Evolutionary conservation across 2,797 vertebrate species (phyloP).

Genomic region (Coregonus suidteri): DNA sequence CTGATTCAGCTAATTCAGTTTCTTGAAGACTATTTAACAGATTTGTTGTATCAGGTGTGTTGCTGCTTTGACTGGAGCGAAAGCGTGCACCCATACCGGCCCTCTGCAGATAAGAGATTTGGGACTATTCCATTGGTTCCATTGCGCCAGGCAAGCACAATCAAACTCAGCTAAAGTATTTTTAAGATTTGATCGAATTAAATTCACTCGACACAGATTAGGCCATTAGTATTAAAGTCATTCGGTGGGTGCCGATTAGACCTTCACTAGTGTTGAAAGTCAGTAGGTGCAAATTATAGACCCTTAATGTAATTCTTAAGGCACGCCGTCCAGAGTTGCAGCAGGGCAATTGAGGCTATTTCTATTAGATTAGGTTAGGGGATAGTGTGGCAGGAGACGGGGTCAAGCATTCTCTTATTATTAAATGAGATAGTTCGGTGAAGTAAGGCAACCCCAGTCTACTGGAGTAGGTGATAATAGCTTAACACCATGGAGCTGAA

Average conservation of each 20-base stretch:
- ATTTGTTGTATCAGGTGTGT: not conserved
- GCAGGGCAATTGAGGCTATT: not conserved
- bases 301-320: not conserved
- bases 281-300: not conserved
- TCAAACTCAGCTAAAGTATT: not conserved
- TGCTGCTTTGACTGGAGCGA: not conserved
- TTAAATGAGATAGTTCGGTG: not conserved
- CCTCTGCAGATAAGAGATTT: not conserved
- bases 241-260: not conserved
- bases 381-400: not conserved
- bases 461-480: not conserved
- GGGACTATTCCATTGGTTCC: not conserved
- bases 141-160: not conserved
- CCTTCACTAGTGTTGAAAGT: not conserved
- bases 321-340: not conserved
- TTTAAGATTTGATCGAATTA: not conserved
- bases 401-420: not conserved
- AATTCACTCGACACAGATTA: not conserved
- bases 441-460: not conserved
- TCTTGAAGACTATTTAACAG: too few relatives aligned
- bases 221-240: not conserved
- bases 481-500: not conserved
- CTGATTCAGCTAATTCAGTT: too few relatives aligned
- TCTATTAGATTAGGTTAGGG: not conserved
- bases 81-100: not conserved